Evolutionary conservation across 2,888 invertebrate species (phyloP).

Genomic region (Drosophila bunnanda): DNA sequence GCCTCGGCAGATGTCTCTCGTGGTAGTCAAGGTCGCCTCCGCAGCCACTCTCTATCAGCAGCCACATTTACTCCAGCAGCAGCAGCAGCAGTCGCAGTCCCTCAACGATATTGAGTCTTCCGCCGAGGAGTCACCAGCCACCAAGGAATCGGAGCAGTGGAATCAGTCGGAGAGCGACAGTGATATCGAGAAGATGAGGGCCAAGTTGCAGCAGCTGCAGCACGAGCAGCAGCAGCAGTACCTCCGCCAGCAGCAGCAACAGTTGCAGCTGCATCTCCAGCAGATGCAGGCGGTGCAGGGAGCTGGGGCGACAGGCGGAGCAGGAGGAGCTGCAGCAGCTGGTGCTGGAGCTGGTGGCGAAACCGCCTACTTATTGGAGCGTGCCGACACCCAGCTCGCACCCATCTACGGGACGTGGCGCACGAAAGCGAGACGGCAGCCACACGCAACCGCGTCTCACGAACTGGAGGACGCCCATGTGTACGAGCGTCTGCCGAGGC

Average conservation of each 20-base stretch:
- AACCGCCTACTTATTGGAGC: constrained; percentile 83
- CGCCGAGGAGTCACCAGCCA: constrained; percentile 29
- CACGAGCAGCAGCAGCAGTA: constrained; percentile 74
- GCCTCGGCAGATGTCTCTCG: constrained; percentile 79
- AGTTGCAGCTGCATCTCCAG: constrained; percentile 69
- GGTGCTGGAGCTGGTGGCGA: constrained; percentile 61
- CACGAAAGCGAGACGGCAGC: constrained; percentile 84
- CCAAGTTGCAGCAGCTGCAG: constrained; percentile 78
- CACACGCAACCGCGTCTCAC: constrained; percentile 61
- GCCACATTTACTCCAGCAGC: constrained; percentile 53
- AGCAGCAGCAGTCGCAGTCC: constrained; percentile 58
- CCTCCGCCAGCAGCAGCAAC: constrained; percentile 67
- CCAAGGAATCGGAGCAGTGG: constrained; percentile 47
- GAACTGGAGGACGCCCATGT: constrained; percentile 66
- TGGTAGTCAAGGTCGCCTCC: constrained; percentile 83
- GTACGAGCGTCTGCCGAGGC: constrained; percentile 80
- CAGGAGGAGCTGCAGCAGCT: constrained; percentile 6
- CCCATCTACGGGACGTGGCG: constrained; percentile 83
- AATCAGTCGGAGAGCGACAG: constrained; percentile 45
- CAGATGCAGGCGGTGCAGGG: constrained; percentile 61
- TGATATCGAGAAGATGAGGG: constrained; percentile 80
- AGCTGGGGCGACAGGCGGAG: not conserved
- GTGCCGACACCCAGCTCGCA: constrained; percentile 75
- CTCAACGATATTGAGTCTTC: constrained; percentile 53
- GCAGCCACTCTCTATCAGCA: constrained; percentile 79